Conservation (phyloP, 2,888 invertebrate species). For the Melanotus villosus region DNA sequence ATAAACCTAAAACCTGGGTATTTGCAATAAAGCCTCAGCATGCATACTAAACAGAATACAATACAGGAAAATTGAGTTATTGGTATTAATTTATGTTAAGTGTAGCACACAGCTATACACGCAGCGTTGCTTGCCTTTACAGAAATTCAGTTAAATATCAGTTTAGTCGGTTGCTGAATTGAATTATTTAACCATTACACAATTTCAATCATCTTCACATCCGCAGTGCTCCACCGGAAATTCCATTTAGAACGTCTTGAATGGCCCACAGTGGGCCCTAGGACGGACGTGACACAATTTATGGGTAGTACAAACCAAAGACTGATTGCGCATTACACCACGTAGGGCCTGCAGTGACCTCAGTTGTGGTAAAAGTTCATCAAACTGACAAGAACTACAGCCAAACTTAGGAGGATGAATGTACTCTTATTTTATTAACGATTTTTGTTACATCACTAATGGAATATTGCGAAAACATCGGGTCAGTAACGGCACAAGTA, state of each 20-base stretch:
- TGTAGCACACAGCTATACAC: too few species aligned
- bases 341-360: slow-evolving; percentile 25
- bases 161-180: slow-evolving; percentile 10
- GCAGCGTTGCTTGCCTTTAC: neutral
- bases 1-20: too few species aligned
- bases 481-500: neutral
- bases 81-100: too few species aligned
- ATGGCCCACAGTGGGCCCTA: slow-evolving; percentile 33
- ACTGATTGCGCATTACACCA: slow-evolving; percentile 42
- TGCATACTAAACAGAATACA: too few species aligned
- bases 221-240: slow-evolving; percentile 32
- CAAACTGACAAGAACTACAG: slow-evolving; percentile 9
- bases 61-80: too few species aligned
- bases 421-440: slow-evolving; percentile 10
- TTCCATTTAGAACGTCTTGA: slow-evolving; percentile 40
- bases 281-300: slow-evolving; percentile 38
- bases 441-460: slow-evolving; percentile 17
- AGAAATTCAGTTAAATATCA: slow-evolving; percentile 15
- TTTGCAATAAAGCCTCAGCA: too few species aligned
- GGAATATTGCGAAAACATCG: slow-evolving; percentile 14
- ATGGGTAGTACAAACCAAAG: slow-evolving; percentile 38
- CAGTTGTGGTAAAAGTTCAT: slow-evolving; percentile 29
- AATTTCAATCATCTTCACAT: slow-evolving; percentile 36
- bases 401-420: neutral
- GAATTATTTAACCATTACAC: slow-evolving; percentile 21